These are phyloP conservation scores for Chaitophorus viminalis DNA, from an alignment of 2,888 invertebrate genomes.

Conservation along the genomic window DNA sequence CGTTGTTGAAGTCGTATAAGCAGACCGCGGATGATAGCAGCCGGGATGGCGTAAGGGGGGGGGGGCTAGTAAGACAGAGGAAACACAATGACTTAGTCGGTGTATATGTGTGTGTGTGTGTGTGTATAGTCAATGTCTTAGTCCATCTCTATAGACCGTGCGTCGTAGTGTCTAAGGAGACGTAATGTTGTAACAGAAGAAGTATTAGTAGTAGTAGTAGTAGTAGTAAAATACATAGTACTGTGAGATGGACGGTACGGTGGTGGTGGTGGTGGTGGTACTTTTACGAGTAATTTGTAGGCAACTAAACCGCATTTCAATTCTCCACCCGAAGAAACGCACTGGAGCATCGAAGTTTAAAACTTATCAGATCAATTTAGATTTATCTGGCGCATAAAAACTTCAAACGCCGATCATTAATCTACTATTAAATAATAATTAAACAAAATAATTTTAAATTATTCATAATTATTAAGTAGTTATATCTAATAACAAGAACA, in stretches of 20 bases:
- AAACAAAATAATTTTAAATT: background rate
- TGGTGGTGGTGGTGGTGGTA: too few species aligned
- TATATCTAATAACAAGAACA: background rate
- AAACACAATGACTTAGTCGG: slow-evolving; percentile 17
- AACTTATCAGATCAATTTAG: slow-evolving; percentile 28
- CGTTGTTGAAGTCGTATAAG: background rate
- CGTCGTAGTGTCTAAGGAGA: background rate
- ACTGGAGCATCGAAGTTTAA: slow-evolving; percentile 25
- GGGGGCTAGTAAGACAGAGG: background rate
- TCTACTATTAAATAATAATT: slow-evolving; percentile 3
- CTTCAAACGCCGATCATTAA: slow-evolving; percentile 41
- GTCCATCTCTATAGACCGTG: too few species aligned
- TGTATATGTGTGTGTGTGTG: background rate
- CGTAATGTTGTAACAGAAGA: background rate
- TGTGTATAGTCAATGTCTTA: too few species aligned
- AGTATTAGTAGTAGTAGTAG: background rate
- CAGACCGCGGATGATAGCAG: too few species aligned
- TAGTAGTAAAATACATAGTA: background rate
- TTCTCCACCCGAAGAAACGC: slow-evolving; percentile 20
- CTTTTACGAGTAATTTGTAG: slow-evolving; percentile 40
- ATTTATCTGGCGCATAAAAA: slow-evolving; percentile 20
- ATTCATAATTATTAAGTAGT: background rate
- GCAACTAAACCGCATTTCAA: slow-evolving; percentile 40
- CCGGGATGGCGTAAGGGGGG: background rate
- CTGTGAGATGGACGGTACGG: too few species aligned